Conservation (phyloP, 2,888 invertebrate genomes). For the Rambutsinella grinnellia region DNA sequence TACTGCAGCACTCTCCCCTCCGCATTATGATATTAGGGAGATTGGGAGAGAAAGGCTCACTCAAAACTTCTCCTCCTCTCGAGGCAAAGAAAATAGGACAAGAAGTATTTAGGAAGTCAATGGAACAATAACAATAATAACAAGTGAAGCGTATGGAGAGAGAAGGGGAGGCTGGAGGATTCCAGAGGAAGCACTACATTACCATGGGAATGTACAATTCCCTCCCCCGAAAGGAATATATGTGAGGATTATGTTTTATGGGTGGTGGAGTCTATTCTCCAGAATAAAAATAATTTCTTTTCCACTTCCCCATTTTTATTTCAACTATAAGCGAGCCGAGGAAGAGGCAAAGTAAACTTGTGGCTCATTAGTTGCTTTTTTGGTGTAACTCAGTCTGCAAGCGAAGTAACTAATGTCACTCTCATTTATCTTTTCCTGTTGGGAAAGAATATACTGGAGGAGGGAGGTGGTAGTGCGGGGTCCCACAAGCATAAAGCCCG, state of each 20-base stretch:
- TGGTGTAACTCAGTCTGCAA: too few species aligned
- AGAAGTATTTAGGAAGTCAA: constrained; percentile 12
- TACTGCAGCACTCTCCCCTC: too few species aligned
- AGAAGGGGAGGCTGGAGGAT: constrained; percentile 2
- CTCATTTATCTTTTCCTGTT: too few species aligned
- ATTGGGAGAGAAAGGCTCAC: too few species aligned
- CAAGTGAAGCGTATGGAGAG: constrained; percentile 29
- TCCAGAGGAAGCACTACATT: background rate
- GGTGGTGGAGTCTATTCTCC: background rate
- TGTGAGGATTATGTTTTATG: background rate
- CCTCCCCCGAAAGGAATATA: background rate
- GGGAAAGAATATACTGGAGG: too few species aligned
- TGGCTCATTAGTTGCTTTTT: too few species aligned
- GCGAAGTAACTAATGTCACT: too few species aligned
- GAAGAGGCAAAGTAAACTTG: too few species aligned
- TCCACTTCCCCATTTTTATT: constrained; percentile 4
- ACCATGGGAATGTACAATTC: background rate
- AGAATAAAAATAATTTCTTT: constrained; percentile 3
- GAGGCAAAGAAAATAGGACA: constrained; percentile 29
- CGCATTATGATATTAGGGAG: too few species aligned
- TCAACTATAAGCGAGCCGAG: background rate
- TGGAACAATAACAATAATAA: constrained; percentile 45
- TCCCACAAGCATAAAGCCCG: constrained; percentile 24
- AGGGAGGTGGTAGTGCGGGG: constrained; percentile 11
- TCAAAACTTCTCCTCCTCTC: too few species aligned